These are phyloP conservation scores for Acipenser ruthenus DNA, from an alignment of 2,797 vertebrate genomes.

Conservation along the genomic window DNA sequence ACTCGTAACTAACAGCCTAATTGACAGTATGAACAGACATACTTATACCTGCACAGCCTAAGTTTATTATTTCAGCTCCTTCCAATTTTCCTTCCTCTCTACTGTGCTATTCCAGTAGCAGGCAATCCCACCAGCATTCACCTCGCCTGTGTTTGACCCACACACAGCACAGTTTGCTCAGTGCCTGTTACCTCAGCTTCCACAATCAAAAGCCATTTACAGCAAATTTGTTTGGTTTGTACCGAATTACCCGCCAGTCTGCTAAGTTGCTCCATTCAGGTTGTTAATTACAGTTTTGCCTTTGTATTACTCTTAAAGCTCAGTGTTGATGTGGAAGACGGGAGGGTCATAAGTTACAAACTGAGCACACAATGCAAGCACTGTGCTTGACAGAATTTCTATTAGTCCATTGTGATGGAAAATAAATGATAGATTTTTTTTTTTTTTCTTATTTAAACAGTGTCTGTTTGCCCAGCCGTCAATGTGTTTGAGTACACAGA, in stretches of 20 bases:
- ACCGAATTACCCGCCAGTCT: constrained; percentile 28
- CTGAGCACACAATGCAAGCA: constrained; percentile 24
- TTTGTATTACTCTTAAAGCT: constrained; percentile 38
- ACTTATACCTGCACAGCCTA: no score
- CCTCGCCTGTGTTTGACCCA: neutral
- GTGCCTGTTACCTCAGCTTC: constrained; percentile 21
- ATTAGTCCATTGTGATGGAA: constrained; percentile 51
- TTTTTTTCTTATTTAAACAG: constrained; percentile 43
- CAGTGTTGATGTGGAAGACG: constrained; percentile 35
- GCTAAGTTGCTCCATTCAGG: constrained; percentile 37
- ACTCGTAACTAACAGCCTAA: no score
- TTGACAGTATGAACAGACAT: no score
- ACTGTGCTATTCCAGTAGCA: neutral
- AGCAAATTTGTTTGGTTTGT: constrained; percentile 42
- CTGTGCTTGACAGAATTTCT: constrained; percentile 27
- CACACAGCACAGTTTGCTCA: neutral
- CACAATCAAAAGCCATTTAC: constrained; percentile 34
- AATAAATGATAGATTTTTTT: constrained; percentile 44
- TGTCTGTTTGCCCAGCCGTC: constrained; percentile 55
- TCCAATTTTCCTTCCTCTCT: neutral
- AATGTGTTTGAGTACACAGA: constrained; percentile 29
- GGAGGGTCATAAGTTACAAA: constrained; percentile 23
- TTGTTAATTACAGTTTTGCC: constrained; percentile 36
- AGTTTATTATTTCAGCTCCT: no score
- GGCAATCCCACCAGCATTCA: neutral